Conservation (phyloP, 2,888 invertebrate genomes). For the Sialis fuliginosa region DNA sequence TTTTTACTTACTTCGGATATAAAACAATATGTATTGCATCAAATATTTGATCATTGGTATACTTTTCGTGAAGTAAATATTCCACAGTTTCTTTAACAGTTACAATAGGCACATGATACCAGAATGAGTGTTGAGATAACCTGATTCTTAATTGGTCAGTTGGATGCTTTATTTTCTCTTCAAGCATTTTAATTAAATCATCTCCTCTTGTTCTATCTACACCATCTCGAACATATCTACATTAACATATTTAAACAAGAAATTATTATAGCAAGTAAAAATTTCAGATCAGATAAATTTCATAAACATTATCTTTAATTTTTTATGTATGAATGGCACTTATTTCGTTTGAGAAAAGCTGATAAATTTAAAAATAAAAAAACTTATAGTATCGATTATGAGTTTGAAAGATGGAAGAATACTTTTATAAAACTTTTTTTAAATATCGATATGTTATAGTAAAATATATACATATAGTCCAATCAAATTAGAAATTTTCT, state of each 20-base stretch:
- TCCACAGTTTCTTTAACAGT: conserved; percentile 39
- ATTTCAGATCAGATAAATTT: neutral
- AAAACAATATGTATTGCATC: conserved; percentile 43
- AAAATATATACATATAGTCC: too few relatives aligned
- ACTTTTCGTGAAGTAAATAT: conserved; percentile 31
- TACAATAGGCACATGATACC: conserved; percentile 39
- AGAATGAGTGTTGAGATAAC: conserved; percentile 41
- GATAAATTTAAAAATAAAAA: too few relatives aligned
- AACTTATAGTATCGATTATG: too few relatives aligned
- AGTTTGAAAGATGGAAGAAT: too few relatives aligned
- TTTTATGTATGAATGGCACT: neutral
- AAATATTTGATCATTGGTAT: conserved; percentile 33
- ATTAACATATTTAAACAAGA: neutral
- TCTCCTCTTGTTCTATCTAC: conserved; percentile 30
- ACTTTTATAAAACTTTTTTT: too few relatives aligned
- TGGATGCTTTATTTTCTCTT: conserved; percentile 19
- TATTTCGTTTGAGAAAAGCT: neutral
- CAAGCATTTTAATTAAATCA: conserved; percentile 26
- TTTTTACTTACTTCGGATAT: conserved; percentile 44
- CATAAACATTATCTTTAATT: too few relatives aligned
- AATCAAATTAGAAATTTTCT: too few relatives aligned
- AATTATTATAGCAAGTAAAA: neutral
- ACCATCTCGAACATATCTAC: conserved; percentile 35
- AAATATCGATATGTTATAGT: too few relatives aligned
- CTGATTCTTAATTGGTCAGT: conserved; percentile 18